A percentile compares a stretch with the other conserved stretches of the same genome.
These are phyloP conservation scores for Herpetotheres cachinnans DNA, from an alignment of 2,113 vertebrate genomes.

Conservation along the genomic window DNA sequence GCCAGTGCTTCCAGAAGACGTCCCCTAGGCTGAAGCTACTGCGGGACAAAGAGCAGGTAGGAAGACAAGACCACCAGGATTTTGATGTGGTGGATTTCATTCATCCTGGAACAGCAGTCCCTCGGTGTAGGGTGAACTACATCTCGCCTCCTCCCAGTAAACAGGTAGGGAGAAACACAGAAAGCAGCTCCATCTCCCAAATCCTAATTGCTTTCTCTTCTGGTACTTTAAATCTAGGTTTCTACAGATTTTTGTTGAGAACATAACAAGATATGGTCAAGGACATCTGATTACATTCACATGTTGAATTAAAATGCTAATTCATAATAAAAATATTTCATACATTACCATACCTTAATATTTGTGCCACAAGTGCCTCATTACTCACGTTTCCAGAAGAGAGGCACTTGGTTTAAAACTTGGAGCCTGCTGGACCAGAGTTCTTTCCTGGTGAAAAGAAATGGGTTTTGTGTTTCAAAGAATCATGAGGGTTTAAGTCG, in stretches of 20 bases:
- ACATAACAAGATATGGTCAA: neutral
- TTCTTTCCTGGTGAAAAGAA: neutral
- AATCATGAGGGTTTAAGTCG: neutral
- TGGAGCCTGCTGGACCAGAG: neutral
- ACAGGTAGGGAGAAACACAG: neutral
- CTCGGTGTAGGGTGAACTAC: neutral
- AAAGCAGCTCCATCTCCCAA: neutral
- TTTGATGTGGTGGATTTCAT: neutral
- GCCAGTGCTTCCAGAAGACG: neutral
- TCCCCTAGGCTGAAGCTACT: neutral
- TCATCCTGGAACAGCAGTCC: neutral
- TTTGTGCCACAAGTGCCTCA: neutral
- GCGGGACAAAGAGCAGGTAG: neutral
- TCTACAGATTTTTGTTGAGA: neutral
- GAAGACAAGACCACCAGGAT: neutral
- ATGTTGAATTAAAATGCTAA: neutral
- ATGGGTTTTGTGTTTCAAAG: neutral
- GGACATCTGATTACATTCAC: neutral
- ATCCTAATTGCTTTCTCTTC: neutral
- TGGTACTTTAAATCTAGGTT: neutral
- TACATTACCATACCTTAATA: neutral
- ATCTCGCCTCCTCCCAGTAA: neutral
- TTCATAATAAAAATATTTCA: neutral
- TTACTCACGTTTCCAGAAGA: neutral
- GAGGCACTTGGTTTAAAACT: neutral